Evolutionary conservation across 2,113 vertebrate genomes (phyloP).

Genomic region (Lophotis ruficrista): DNA sequence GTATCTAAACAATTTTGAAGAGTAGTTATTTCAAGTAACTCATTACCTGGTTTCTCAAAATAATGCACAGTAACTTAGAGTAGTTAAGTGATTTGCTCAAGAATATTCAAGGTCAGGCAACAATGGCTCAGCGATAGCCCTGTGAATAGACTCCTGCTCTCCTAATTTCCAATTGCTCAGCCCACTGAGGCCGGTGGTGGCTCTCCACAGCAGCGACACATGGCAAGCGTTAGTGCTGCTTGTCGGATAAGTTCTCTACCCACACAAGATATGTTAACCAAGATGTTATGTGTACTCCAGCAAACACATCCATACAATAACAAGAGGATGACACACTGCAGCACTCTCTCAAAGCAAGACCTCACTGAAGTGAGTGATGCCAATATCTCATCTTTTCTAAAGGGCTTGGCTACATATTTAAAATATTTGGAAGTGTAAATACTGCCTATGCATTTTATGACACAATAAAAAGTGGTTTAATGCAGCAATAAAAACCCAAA

Average conservation of each 20-base stretch:
- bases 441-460: constrained; percentile 54
- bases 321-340: background rate
- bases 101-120: background rate
- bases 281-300: background rate
- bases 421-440: constrained; percentile 69
- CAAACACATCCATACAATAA: background rate
- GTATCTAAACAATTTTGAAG: background rate
- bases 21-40: background rate
- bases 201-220: background rate
- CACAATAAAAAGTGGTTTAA: constrained; percentile 67
- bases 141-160: background rate
- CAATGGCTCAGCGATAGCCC: background rate
- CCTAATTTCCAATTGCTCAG: background rate
- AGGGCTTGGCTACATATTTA: constrained; percentile 20
- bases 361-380: background rate
- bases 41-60: background rate
- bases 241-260: background rate
- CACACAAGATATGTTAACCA: background rate
- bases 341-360: background rate
- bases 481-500: constrained; percentile 60
- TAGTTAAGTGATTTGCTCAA: background rate
- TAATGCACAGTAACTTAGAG: background rate
- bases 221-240: background rate
- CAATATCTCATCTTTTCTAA: background rate
- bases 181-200: background rate